Percentiles rank a stretch among this genome's conserved stretches.
Conservation (phyloP, 2,797 vertebrate genomes). For the Ammospiza maritima region DNA sequence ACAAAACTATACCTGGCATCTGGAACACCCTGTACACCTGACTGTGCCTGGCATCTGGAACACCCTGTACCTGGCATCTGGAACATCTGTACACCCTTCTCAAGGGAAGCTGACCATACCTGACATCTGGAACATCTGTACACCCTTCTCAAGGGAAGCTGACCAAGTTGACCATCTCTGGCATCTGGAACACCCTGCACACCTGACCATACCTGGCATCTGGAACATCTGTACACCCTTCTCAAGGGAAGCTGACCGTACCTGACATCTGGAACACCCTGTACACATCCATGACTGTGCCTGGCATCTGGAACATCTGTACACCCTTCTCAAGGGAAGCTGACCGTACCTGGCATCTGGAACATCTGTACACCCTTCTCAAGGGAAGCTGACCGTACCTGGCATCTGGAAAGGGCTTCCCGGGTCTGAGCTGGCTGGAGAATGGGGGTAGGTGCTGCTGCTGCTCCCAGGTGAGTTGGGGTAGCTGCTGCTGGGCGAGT, state of each 20-base stretch:
- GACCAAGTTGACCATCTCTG: not conserved
- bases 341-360: no score
- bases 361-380: no score
- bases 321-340: not conserved
- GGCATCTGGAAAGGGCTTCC: constrained; percentile 98
- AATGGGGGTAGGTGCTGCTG: constrained; percentile 92
- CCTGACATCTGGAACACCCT: constrained; percentile 93
- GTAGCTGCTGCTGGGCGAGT: constrained; percentile 94
- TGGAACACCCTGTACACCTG: constrained; percentile 79
- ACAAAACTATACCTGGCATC: constrained; percentile 85
- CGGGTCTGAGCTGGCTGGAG: constrained; percentile 95
- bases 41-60: no score
- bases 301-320: no score
- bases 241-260: constrained; percentile 52
- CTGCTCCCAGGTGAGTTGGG: constrained; percentile 93
- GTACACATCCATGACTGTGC: no score
- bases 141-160: not conserved
- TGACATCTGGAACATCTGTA: constrained; percentile 90
- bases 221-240: no score
- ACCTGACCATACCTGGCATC: no score
- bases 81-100: no score
- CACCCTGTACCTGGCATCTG: no score
- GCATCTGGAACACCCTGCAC: constrained; percentile 28
- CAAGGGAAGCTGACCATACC: constrained; percentile 74
- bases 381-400: constrained; percentile 78